Evolutionary conservation across 2,888 invertebrate species (phyloP), one percentile per base, ranked within the genome.

Genomic region (Dromius quadrimaculatus): DNA sequence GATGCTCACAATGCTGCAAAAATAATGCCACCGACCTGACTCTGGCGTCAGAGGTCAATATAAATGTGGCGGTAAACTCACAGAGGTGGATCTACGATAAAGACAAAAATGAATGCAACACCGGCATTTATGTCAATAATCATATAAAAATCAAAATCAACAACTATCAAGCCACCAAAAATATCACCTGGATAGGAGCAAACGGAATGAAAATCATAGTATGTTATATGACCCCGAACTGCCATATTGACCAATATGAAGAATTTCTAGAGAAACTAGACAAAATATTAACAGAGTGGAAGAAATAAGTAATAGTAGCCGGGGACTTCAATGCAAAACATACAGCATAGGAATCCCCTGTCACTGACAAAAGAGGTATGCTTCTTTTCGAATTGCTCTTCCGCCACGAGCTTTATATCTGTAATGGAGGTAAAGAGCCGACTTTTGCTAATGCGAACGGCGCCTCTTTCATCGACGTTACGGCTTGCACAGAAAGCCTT

Each of bases 281-380:
- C 6, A 1, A 15, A 2, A 15, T 8, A 11, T 15, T 41, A 41
- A 41, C 13, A 2, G 5, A 2, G 3, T 5, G 41, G 1, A 41
- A 15, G 8, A 2, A 3, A 13, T 17, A 5, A 22, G 11, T 28
- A 15, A n/a, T 13, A 22, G 23, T 43, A 22, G 20, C 15, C 1
- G 41, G 43, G n/a, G n/a, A n/a, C n/a, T n/a, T n/a, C n/a, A n/a
- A n/a, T n/a, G n/a, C n/a, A n/a, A n/a, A n/a, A n/a, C n/a, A n/a
- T 17, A 41, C 15, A 9, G 9, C 1, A 2, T 63, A 43, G 63
- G 63, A 43, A 2, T 63, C 63, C 13, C n/a, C 43, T 3, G 19
- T 19, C n/a, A 61, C 38, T 2, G 34, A 61, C 19, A 1, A n/a
- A 34, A 36, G 19, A 11, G 61, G 61, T 2, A 8, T 9, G 2